Base-by-base conservation (phyloP, 35 echinoderm and acorn worm species). In the Heliocidaris erythrogramma region DNA sequence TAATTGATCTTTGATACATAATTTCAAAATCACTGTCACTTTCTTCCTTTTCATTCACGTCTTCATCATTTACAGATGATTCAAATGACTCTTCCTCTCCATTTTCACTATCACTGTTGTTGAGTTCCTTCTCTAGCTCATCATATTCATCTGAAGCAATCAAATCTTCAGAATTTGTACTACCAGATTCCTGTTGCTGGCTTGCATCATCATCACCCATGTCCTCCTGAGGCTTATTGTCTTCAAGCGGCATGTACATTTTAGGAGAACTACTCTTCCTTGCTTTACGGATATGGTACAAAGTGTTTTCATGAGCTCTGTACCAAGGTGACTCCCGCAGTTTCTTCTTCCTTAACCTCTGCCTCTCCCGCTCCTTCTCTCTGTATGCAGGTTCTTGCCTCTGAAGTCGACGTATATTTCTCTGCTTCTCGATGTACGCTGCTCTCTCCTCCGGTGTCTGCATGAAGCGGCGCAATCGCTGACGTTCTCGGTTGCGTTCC, bases 361-460 rank as follows among this genome's bases (percentile, higher is more conserved):
- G 48, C 21, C 91, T 49, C 91, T 92, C 47, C 27, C 91, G 47
- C 49, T 92, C 91, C 12, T 30, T 49, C 50, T 92, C 91, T 48
- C 91, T 49, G 49, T 92, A 92, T 11, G 17, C 47, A 50, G 91
- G 47, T 5, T 92, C 91, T 59, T 92, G 91, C 49, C 91, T 92
- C 49, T 48, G 91, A 30, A 30, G 14, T 30, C 91, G 91, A 30
- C 49, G 91, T 48, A 50, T 13, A 32, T 48, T 50, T 59, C 48
- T 92, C 48, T 92, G 91, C 32, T 59, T 92, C 47, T 48, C 29
- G 14, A n/a, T 48, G 48, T 92, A 59, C 21, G 13, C 91, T n/a
- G 49, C 16, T n/a, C 91, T 92, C 91, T 92, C 91, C 49, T 92
- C 91, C 12, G 91, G 91, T 5, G 91, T 52, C 91, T 92, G 91